phyloP scores from a whole-genome alignment of 2,797 vertebrate genomes.

The Rhynchotus rufescens region DNA sequence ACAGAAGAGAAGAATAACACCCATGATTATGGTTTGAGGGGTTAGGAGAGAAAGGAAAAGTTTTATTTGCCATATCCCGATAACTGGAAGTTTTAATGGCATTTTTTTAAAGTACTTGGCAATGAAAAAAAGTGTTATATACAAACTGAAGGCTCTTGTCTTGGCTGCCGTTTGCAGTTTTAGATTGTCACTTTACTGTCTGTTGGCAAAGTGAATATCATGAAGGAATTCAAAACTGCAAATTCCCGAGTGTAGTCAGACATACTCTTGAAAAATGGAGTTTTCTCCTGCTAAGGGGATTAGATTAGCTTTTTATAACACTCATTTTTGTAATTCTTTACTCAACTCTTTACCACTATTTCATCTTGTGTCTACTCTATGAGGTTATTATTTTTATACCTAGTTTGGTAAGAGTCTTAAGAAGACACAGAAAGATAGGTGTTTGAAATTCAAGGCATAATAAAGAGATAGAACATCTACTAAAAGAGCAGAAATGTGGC shows the following conservation, averaged over 20 bases:
- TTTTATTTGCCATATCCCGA: not conserved
- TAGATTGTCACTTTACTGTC: conserved; percentile 52
- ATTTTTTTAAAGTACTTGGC: conserved; percentile 10
- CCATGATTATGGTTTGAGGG: not conserved
- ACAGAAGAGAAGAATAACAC: not conserved
- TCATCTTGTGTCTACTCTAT: conserved; percentile 58
- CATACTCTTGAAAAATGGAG: conserved; percentile 36
- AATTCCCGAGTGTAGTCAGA: conserved; percentile 15
- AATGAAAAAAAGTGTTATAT: conserved; percentile 34
- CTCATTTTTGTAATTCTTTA: conserved; percentile 65
- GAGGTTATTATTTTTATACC: conserved; percentile 63
- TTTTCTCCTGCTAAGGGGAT: conserved; percentile 35
- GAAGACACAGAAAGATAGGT: conserved; percentile 47
- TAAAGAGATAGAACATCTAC: conserved; percentile 43
- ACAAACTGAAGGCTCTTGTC: conserved; percentile 30
- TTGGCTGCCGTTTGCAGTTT: conserved; percentile 35
- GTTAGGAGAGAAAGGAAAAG: not conserved
- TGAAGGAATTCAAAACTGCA: conserved; percentile 54
- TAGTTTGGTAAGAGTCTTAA: conserved; percentile 7
- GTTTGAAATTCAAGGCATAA: conserved; percentile 49
- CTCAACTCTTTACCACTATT: conserved; percentile 1
- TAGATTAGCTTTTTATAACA: conserved; percentile 56
- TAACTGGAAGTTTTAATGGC: not conserved
- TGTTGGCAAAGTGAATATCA: conserved; percentile 54
- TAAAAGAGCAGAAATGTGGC: conserved; percentile 9